These are phyloP conservation scores for Podocnemis expansa DNA, from an alignment of 2,113 vertebrate genomes.

Conservation along the genomic window DNA sequence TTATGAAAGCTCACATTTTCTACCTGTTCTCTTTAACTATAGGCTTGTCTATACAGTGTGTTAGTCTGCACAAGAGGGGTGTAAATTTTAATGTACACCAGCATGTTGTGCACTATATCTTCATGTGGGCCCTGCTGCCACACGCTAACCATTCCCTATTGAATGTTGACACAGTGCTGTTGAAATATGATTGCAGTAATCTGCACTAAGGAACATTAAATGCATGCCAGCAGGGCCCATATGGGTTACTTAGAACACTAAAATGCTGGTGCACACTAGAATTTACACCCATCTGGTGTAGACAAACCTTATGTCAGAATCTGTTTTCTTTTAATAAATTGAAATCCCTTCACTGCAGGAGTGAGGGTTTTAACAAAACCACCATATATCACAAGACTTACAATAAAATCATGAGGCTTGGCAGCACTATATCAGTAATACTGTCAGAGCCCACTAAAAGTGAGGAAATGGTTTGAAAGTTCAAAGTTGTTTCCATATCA, in stretches of 20 bases:
- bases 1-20: too few relatives aligned
- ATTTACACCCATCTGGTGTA: not conserved
- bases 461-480: not conserved
- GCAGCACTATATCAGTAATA: not conserved
- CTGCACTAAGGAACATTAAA: not conserved
- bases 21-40: too few relatives aligned
- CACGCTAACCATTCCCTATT: not conserved
- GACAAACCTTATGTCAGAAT: not conserved
- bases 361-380: not conserved
- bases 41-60: too few relatives aligned
- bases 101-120: too few relatives aligned
- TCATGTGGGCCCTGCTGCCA: not conserved
- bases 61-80: too few relatives aligned
- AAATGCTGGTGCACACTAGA: too few relatives aligned
- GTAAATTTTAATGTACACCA: too few relatives aligned
- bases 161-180: not conserved
- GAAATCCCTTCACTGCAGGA: not conserved
- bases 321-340: not conserved
- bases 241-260: too few relatives aligned
- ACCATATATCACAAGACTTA: not conserved
- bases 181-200: not conserved
- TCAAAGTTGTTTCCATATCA: not conserved
- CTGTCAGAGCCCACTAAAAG: not conserved
- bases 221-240: not conserved
- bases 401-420: not conserved